A percentile compares a stretch with the other conserved stretches of the same genome.
Conservation (phyloP, 2,888 invertebrate genomes). For the Apamea monoglypha region DNA sequence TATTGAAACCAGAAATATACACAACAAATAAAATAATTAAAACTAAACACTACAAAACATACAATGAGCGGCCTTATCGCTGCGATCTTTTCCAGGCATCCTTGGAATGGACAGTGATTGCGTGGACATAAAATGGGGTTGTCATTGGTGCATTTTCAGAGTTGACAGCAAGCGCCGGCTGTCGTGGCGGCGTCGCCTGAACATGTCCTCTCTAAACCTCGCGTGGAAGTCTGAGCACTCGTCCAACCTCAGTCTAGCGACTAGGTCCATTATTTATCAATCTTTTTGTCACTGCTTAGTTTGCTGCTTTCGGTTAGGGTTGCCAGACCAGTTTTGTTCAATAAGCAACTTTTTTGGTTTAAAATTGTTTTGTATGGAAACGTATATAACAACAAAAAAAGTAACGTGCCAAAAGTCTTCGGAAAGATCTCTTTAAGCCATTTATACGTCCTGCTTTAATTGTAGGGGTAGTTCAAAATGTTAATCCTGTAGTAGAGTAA, state of each 20-base stretch:
- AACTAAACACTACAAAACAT: not conserved
- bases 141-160: conserved; percentile 44
- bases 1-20: not conserved
- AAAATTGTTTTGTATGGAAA: not conserved
- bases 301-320: conserved; percentile 48
- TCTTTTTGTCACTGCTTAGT: conserved; percentile 43
- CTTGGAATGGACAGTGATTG: not conserved
- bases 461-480: conserved; percentile 4
- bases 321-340: conserved; percentile 36
- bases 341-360: not conserved
- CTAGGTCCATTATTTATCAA: conserved; percentile 70
- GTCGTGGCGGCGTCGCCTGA: conserved; percentile 77
- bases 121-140: not conserved
- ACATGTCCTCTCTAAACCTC: conserved; percentile 67
- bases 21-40: too few species aligned
- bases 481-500: not conserved
- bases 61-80: not conserved
- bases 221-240: conserved; percentile 69
- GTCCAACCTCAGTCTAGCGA: conserved; percentile 75
- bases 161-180: conserved; percentile 63
- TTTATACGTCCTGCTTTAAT: not conserved
- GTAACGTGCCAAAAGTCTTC: not conserved
- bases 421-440: not conserved
- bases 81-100: not conserved
- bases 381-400: not conserved